Evolutionary conservation across 2,113 vertebrate genomes (phyloP).

Genomic region (Glaucomys volans): DNA sequence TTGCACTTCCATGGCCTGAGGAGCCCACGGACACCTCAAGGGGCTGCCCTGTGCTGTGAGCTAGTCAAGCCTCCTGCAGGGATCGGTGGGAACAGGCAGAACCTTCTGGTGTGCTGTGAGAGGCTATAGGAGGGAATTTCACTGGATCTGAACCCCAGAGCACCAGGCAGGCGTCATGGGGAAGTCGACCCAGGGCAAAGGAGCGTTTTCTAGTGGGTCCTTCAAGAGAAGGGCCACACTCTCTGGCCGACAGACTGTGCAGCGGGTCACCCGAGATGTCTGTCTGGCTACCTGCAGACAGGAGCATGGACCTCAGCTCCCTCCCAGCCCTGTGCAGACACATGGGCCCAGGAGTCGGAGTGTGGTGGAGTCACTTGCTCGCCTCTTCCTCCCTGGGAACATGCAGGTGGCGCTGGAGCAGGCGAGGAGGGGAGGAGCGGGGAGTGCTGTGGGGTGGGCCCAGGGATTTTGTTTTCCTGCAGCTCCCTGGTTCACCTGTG

Average conservation of each 20-base stretch:
- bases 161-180: not conserved
- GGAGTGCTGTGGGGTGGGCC: not conserved
- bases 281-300: rapidly evolving
- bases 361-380: rapidly evolving
- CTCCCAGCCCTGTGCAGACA: not conserved
- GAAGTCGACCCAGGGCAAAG: not conserved
- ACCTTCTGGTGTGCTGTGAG: not conserved
- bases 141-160: not conserved
- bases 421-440: not conserved
- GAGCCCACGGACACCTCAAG: not conserved
- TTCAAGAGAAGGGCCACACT: not conserved
- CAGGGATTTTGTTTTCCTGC: not conserved
- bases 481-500: too few relatives aligned
- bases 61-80: rapidly evolving
- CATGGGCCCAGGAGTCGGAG: not conserved
- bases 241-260: rapidly evolving
- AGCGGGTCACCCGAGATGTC: not conserved
- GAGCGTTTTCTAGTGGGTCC: not conserved
- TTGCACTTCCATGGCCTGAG: rapidly evolving
- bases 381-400: not conserved
- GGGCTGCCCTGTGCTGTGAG: not conserved
- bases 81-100: too few relatives aligned
- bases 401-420: too few relatives aligned
- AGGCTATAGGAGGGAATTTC: not conserved
- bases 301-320: not conserved